These are phyloP conservation scores for Sapayoa aenigma DNA, from an alignment of 2,113 vertebrate species.

Conservation along the genomic window DNA sequence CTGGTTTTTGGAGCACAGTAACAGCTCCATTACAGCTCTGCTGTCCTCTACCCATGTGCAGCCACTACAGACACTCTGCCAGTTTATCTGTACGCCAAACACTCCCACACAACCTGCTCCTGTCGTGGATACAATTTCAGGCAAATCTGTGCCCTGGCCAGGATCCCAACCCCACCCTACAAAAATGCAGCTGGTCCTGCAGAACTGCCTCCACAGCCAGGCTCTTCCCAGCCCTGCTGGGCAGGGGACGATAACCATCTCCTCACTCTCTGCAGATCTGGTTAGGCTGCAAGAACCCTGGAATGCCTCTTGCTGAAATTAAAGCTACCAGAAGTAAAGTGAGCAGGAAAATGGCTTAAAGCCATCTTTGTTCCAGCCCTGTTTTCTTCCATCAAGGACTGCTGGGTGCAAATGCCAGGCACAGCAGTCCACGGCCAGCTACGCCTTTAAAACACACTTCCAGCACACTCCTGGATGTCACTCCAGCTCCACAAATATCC, in stretches of 20 bases:
- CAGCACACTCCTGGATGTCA: not conserved
- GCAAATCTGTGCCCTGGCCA: not conserved
- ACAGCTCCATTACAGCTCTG: not conserved
- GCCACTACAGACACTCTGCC: not conserved
- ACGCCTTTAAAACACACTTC: not conserved
- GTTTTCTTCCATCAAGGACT: not conserved
- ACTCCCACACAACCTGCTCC: not conserved
- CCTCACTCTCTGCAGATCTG: not conserved
- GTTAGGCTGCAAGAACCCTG: not conserved
- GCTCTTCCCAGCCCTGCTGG: not conserved
- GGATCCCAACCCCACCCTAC: not conserved
- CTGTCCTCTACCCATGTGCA: fast-evolving
- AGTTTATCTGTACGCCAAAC: not conserved
- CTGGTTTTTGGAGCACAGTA: not conserved
- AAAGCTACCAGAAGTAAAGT: not conserved
- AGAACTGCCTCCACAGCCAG: not conserved
- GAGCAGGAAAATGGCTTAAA: not conserved
- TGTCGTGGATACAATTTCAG: fast-evolving
- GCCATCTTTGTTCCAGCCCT: not conserved
- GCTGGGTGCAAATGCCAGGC: fast-evolving
- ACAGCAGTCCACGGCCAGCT: not conserved
- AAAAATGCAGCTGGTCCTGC: constrained; percentile 15
- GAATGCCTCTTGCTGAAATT: not conserved
- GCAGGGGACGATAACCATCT: not conserved
- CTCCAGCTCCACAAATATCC: not conserved